phyloP scores from a whole-genome alignment of 2,888 invertebrate species.

The Coecobrya sp. region DNA sequence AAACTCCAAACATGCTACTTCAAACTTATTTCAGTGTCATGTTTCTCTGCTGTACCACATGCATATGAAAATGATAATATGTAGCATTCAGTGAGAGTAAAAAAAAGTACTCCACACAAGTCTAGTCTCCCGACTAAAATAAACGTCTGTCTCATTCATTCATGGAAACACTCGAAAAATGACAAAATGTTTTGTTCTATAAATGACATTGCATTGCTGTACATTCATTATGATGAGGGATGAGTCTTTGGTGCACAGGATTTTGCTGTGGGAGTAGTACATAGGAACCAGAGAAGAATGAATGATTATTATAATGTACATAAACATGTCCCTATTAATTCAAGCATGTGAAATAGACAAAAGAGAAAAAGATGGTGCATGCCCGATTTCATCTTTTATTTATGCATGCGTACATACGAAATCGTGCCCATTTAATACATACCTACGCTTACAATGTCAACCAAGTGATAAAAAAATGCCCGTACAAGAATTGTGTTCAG shows the following conservation, averaged over 20 bases:
- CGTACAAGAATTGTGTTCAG: background rate
- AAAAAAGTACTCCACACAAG: background rate
- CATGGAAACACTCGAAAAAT: constrained; percentile 15
- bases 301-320: constrained; percentile 39
- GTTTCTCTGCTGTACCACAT: background rate
- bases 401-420: constrained; percentile 1
- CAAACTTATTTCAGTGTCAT: background rate
- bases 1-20: no score
- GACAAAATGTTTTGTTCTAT: constrained; percentile 60
- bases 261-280: background rate
- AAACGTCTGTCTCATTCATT: background rate
- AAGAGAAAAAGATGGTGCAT: background rate
- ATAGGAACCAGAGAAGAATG: background rate
- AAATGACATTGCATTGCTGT: constrained; percentile 52
- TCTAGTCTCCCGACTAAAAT: constrained; percentile 1
- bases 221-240: constrained; percentile 38
- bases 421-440: background rate
- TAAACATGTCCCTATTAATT: constrained; percentile 48
- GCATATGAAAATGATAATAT: background rate
- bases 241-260: background rate
- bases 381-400: constrained; percentile 6
- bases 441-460: background rate
- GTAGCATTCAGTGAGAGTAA: background rate
- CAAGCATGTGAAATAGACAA: background rate
- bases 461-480: background rate